These are phyloP conservation scores for Onychomys leucogaster DNA, from an alignment of 2,797 vertebrate genomes.

Conservation along the genomic window DNA sequence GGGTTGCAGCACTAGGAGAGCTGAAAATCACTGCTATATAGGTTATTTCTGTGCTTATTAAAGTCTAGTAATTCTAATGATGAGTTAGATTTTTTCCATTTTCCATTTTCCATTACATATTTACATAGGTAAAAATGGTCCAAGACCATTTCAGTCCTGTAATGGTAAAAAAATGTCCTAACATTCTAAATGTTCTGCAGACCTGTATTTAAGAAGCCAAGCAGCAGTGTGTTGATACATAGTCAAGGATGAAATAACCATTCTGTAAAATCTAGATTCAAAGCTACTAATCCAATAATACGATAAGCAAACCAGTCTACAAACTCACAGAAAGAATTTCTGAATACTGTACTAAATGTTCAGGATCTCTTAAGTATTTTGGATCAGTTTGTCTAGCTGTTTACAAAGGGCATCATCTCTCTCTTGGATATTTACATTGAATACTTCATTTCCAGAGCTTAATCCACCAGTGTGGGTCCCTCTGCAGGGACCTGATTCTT, in stretches of 20 bases:
- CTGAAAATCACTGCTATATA: neutral
- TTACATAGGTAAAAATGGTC: neutral
- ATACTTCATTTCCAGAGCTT: neutral
- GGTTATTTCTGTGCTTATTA: neutral
- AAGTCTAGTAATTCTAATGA: neutral
- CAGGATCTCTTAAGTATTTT: neutral
- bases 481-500: neutral
- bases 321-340: neutral
- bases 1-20: neutral
- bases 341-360: neutral
- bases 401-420: neutral
- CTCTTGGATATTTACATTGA: neutral
- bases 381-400: neutral
- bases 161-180: neutral
- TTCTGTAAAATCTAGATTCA: neutral
- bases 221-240: neutral
- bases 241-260: neutral
- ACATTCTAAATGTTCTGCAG: neutral
- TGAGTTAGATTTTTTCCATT: neutral
- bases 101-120: too few species aligned
- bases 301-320: neutral
- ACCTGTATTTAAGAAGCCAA: neutral
- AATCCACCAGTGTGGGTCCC: too few species aligned
- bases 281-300: neutral
- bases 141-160: neutral